A percentile compares a stretch with the other conserved stretches of the same genome.
phyloP scores from a whole-genome alignment of 2,113 vertebrate species.

The Felis catus region F.catus_Fca126_mat1.0 CM031425.1:52943001-52943500 shows the following conservation, averaged over 20 bases:
- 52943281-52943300: neutral
- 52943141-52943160: constrained; percentile 1
- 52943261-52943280: neutral
- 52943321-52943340: neutral
- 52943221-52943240: constrained; percentile 22
- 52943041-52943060: neutral
- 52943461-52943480: neutral
- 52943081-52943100: neutral
- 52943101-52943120: neutral
- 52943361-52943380: neutral
- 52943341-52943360: neutral
- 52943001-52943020: neutral
- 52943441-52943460: neutral
- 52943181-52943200: constrained; percentile 31
- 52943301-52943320: neutral
- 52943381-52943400: neutral
- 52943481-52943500: neutral
- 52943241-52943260: neutral
- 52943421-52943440: neutral
- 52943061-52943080: constrained; percentile 3
- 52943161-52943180: neutral
- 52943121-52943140: neutral
- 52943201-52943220: neutral
- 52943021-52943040: neutral
- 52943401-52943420: neutral